phyloP scores from a whole-genome alignment of 2,113 vertebrate genomes.

The Hystrix cristata region DNA sequence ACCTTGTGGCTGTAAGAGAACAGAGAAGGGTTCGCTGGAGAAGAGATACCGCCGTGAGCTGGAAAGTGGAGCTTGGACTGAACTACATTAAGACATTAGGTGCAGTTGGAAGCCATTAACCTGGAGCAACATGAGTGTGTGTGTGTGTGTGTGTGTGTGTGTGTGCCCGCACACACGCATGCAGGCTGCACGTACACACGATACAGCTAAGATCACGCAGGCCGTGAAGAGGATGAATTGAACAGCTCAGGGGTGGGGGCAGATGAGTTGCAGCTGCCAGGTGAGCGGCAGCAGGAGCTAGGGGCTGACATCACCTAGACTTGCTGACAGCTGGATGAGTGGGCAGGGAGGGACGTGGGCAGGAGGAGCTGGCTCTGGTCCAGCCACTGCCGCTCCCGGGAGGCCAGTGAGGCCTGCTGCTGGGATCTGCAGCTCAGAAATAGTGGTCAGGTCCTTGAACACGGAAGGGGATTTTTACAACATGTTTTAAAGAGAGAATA shows the following conservation, averaged over 20 bases:
- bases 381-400: neutral
- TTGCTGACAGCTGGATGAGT: too few species aligned
- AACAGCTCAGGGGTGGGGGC: neutral
- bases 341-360: neutral
- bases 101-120: neutral
- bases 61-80: neutral
- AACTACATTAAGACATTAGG: neutral
- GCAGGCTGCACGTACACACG: too few species aligned
- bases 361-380: neutral
- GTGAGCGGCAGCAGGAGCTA: neutral
- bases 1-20: neutral
- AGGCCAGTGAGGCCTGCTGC: neutral
- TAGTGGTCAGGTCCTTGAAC: neutral
- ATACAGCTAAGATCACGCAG: neutral
- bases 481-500: neutral
- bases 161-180: neutral
- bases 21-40: neutral
- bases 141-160: neutral
- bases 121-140: neutral
- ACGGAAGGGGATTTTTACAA: neutral
- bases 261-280: neutral
- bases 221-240: neutral
- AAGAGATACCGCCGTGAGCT: neutral
- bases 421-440: neutral
- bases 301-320: neutral